phyloP scores from a whole-genome alignment of 1,140 invertebrate species.

The Chionoecetes opilio region DNA sequence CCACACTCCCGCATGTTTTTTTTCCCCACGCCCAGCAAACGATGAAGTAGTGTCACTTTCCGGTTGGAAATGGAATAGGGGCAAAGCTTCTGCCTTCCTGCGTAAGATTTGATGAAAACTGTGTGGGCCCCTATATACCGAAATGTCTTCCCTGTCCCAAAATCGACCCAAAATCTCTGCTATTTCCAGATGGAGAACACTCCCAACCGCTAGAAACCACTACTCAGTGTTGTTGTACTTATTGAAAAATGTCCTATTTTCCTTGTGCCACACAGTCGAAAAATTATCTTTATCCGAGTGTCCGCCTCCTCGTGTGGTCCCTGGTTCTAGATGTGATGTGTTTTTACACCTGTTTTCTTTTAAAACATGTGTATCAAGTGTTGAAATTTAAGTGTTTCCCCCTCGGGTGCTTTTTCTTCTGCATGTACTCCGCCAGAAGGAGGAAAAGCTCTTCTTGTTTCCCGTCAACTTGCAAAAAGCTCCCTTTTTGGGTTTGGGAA shows the following conservation, averaged over 20 bases:
- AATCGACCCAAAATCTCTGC: neutral
- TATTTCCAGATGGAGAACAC: slow-evolving; percentile 7
- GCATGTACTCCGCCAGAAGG: no score
- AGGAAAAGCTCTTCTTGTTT: slow-evolving; percentile 1
- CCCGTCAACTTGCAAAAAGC: neutral
- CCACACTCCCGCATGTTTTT: neutral
- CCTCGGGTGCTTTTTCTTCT: slow-evolving; percentile 31
- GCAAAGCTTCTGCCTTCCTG: slow-evolving; percentile 39
- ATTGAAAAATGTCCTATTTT: neutral
- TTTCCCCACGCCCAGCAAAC: neutral
- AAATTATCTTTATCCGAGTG: neutral
- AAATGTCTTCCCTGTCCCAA: no score
- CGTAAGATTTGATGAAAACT: neutral
- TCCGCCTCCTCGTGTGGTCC: slow-evolving; percentile 33
- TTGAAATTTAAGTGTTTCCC: slow-evolving; percentile 24
- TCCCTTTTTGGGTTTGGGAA: neutral
- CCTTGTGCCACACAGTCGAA: neutral
- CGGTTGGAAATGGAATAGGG: neutral
- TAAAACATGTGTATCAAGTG: slow-evolving; percentile 32
- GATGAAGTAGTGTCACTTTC: neutral
- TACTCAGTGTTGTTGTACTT: slow-evolving; percentile 37
- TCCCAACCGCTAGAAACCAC: neutral
- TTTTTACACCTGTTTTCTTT: neutral
- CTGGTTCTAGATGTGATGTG: neutral
- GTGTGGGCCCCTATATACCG: no score